These are phyloP conservation scores for Atrichornis clamosus DNA, from an alignment of 2,113 vertebrate species.

Conservation along the genomic window DNA sequence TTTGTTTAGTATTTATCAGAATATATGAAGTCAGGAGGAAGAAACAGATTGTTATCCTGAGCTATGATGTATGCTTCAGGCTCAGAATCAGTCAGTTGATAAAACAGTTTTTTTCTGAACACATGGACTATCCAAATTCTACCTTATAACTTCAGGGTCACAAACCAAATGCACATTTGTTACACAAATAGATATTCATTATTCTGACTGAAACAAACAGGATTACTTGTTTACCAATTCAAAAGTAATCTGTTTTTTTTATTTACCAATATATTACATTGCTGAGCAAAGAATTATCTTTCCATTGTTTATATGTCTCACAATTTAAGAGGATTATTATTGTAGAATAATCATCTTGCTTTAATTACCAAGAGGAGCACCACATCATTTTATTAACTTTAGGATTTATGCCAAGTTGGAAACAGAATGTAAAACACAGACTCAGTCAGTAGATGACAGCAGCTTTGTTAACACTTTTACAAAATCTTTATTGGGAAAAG, in stretches of 20 bases:
- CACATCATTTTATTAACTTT: slow-evolving; percentile 46
- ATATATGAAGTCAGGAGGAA: neutral
- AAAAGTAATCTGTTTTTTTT: slow-evolving; percentile 35
- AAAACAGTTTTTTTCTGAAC: slow-evolving; percentile 5
- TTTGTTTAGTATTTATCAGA: slow-evolving; percentile 24
- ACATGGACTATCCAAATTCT: neutral
- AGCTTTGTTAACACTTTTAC: neutral
- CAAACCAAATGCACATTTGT: slow-evolving; percentile 12
- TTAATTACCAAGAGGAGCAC: slow-evolving; percentile 45
- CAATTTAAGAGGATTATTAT: slow-evolving; percentile 58
- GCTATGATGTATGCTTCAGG: neutral
- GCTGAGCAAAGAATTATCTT: slow-evolving; percentile 35
- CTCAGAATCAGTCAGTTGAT: slow-evolving; percentile 1
- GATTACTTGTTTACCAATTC: slow-evolving; percentile 57
- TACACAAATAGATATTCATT: slow-evolving; percentile 36
- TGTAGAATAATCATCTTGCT: slow-evolving; percentile 44
- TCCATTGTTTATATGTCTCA: slow-evolving; percentile 3
- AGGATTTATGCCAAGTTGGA: slow-evolving; percentile 50
- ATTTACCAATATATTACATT: slow-evolving; percentile 43
- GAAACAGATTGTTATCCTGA: slow-evolving; percentile 19
- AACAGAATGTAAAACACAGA: slow-evolving; percentile 23
- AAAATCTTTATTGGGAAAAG: neutral
- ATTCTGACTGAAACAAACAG: slow-evolving; percentile 29
- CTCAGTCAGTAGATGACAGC: neutral
- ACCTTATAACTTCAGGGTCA: slow-evolving; percentile 13